Evolutionary conservation across 2,797 vertebrate genomes (phyloP).

Genomic region (Myripristis murdjan): DNA sequence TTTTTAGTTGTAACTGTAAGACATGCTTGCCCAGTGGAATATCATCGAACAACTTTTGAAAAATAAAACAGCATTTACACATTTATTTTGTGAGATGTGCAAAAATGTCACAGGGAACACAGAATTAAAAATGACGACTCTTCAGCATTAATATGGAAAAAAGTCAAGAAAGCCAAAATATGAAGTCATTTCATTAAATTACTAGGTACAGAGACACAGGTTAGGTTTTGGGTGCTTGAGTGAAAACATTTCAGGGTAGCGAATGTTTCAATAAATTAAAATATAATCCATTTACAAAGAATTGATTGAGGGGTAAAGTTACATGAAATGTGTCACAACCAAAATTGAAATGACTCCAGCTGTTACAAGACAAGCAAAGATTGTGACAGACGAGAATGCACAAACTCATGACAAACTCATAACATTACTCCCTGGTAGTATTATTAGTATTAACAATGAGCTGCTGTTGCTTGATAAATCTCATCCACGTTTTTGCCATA

Average conservation of each 20-base stretch:
- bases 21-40: too few species aligned
- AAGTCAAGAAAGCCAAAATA: background rate
- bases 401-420: too few species aligned
- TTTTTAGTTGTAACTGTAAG: too few species aligned
- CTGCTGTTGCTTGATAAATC: too few species aligned
- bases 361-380: constrained; percentile 26
- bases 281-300: constrained; percentile 53
- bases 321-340: constrained; percentile 4
- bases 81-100: background rate
- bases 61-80: background rate
- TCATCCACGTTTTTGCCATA: background rate
- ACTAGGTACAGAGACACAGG: constrained; percentile 13
- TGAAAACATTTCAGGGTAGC: constrained; percentile 28
- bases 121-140: background rate
- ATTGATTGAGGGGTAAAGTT: constrained; percentile 8
- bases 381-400: constrained; percentile 3
- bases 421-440: too few species aligned
- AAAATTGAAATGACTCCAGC: background rate
- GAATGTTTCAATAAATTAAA: constrained; percentile 70
- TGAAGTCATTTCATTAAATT: constrained; percentile 51
- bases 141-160: constrained; percentile 14
- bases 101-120: constrained; percentile 20
- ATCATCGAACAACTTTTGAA: too few species aligned
- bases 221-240: constrained; percentile 16
- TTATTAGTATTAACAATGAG: too few species aligned